Percentiles rank a stretch among this genome's conserved stretches.
phyloP scores from a whole-genome alignment of 2,113 vertebrate species.

The Epinephelus fuscoguttatus region DNA sequence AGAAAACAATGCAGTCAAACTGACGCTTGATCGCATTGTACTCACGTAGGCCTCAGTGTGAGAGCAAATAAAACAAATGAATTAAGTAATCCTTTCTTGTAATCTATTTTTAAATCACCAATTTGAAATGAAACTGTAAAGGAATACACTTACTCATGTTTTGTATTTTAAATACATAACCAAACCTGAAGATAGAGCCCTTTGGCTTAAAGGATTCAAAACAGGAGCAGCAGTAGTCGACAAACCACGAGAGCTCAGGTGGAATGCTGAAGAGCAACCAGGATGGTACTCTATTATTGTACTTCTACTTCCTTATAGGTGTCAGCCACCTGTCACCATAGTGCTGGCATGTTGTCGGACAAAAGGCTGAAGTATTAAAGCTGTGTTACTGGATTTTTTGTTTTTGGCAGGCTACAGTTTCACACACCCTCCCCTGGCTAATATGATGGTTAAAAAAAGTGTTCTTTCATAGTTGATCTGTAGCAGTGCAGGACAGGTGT shows the following conservation, averaged over 20 bases:
- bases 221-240: not conserved
- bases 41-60: too few relatives aligned
- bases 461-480: not conserved
- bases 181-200: too few relatives aligned
- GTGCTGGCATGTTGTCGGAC: not conserved
- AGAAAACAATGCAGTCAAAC: too few relatives aligned
- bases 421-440: not conserved
- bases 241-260: not conserved
- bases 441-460: not conserved
- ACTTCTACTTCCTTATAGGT: not conserved
- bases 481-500: not conserved
- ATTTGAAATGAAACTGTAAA: too few relatives aligned
- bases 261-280: conserved; percentile 7
- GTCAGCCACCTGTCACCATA: not conserved
- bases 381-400: too few relatives aligned
- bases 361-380: not conserved
- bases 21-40: too few relatives aligned
- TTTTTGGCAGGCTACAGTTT: too few relatives aligned
- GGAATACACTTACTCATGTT: too few relatives aligned
- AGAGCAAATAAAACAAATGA: too few relatives aligned
- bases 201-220: not conserved
- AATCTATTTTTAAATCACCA: too few relatives aligned
- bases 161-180: too few relatives aligned
- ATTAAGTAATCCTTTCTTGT: too few relatives aligned
- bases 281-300: not conserved